Evolutionary conservation across 2,888 invertebrate species (phyloP).

Genomic region (Vanessa cardui): DNA sequence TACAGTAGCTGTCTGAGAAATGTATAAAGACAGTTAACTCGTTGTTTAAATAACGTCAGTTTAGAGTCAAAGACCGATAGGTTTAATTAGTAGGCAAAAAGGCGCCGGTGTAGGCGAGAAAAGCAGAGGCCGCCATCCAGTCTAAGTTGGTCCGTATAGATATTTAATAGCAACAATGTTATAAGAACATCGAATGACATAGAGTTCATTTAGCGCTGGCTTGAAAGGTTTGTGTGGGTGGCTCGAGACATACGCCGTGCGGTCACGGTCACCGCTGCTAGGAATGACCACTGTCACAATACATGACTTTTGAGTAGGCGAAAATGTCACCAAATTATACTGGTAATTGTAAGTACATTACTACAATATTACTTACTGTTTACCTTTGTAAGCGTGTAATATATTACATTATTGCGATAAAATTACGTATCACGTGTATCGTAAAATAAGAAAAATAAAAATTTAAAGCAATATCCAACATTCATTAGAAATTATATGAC

Average conservation of each 20-base stretch:
- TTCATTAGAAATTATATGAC: background rate
- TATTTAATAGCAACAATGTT: conserved; percentile 42
- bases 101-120: conserved; percentile 71
- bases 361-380: background rate
- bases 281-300: conserved; percentile 46
- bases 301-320: conserved; percentile 33
- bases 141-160: conserved; percentile 47
- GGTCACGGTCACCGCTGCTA: conserved; percentile 52
- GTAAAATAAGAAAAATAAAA: no score
- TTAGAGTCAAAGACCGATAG: conserved; percentile 76
- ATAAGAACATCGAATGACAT: conserved; percentile 33
- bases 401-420: no score
- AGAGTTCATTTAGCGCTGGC: conserved; percentile 54
- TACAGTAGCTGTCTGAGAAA: conserved; percentile 38
- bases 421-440: no score
- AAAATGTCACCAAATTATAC: conserved; percentile 30
- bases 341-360: conserved; percentile 21
- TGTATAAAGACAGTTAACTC: conserved; percentile 36
- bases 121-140: conserved; percentile 49
- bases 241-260: conserved; percentile 53
- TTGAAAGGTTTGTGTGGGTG: conserved; percentile 59
- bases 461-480: no score
- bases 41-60: conserved; percentile 59
- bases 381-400: no score
- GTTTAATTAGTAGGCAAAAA: conserved; percentile 75